phyloP scores from a whole-genome alignment of 2,797 vertebrate genomes.

The Cetoscarus ocellatus region DNA sequence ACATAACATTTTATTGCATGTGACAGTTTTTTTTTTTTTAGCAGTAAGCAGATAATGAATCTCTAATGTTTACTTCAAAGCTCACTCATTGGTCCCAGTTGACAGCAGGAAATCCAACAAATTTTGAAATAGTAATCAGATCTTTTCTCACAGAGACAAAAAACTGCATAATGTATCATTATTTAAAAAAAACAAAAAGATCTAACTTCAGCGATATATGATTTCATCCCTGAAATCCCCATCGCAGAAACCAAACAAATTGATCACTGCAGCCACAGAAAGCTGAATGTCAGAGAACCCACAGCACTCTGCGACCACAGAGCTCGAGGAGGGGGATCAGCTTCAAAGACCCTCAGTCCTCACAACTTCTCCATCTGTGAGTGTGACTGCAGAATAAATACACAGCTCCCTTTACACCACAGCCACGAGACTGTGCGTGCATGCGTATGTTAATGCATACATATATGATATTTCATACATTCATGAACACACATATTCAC shows the following conservation, averaged over 20 bases:
- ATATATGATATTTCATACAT: constrained; percentile 30
- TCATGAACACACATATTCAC: constrained; percentile 14
- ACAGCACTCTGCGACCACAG: constrained; percentile 24
- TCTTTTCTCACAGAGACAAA: no score
- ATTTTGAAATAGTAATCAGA: no score
- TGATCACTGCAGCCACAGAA: background rate
- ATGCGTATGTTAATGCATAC: constrained; percentile 15
- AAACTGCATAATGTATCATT: no score
- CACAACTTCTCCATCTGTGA: constrained; percentile 29
- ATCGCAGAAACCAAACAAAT: background rate
- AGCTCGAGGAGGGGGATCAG: constrained; percentile 16
- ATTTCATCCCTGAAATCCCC: background rate
- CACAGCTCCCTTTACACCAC: constrained; percentile 14
- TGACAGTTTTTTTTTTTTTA: no score
- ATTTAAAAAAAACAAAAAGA: background rate
- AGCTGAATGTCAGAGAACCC: background rate
- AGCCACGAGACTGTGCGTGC: constrained; percentile 15
- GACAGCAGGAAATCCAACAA: no score
- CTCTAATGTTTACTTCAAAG: no score
- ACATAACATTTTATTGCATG: no score
- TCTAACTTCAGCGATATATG: background rate
- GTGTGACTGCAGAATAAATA: constrained; percentile 41
- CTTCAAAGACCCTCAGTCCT: constrained; percentile 55
- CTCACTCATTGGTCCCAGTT: no score
- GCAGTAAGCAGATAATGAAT: no score